Conservation (phyloP, 1,140 invertebrate species). For the Sminthurides bifidus region DNA sequence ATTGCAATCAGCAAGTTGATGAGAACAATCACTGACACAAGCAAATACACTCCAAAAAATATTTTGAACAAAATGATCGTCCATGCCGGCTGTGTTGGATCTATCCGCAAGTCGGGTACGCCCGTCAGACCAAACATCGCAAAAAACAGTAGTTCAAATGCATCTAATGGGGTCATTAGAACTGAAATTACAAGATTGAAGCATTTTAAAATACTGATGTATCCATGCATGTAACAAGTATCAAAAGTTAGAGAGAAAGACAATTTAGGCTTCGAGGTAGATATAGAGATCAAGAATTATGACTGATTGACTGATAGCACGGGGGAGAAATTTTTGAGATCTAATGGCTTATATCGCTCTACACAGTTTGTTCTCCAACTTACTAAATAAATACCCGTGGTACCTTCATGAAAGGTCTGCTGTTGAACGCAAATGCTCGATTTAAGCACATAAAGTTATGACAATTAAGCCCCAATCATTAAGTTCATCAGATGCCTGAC, state of each 20-base stretch:
- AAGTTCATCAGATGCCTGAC: no score
- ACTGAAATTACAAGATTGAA: slow-evolving; percentile 42
- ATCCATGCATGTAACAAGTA: neutral
- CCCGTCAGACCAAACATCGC: slow-evolving; percentile 93
- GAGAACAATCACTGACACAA: slow-evolving; percentile 93
- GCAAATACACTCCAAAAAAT: slow-evolving; percentile 91
- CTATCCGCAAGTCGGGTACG: slow-evolving; percentile 47
- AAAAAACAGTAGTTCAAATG: slow-evolving; percentile 94
- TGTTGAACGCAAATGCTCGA: no score
- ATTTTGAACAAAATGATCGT: slow-evolving; percentile 38
- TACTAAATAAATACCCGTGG: no score
- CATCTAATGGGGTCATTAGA: slow-evolving; percentile 72
- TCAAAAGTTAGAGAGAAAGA: neutral
- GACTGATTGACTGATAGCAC: no score
- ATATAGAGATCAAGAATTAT: no score
- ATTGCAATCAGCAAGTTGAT: slow-evolving; percentile 99
- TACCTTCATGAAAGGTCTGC: no score
- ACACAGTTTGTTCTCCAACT: no score
- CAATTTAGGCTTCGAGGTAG: no score
- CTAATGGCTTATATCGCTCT: no score
- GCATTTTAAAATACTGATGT: neutral
- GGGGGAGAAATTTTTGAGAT: no score
- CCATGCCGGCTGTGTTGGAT: slow-evolving; percentile 32
- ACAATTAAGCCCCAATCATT: neutral
- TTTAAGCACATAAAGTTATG: neutral